Percentiles rank a stretch among this genome's conserved stretches.
Evolutionary conservation across 2,797 vertebrate species (phyloP).

Genomic region (Melanotaenia pygmaea): DNA sequence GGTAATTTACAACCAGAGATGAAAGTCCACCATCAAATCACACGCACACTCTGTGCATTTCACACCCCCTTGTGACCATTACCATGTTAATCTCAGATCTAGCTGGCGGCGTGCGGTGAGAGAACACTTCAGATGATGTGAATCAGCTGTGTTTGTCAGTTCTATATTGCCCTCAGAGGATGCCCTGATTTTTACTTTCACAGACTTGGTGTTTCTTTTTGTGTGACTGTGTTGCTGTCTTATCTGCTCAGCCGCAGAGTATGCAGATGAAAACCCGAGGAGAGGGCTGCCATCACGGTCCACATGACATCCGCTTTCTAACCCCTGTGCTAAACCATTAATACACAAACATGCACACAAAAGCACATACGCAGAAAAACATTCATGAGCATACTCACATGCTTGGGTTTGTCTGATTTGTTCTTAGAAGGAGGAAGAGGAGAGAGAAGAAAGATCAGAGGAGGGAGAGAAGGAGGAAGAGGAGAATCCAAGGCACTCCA

Average conservation of each 20-base stretch:
- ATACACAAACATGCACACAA: conserved; percentile 9
- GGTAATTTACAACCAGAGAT: not conserved
- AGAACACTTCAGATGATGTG: conserved; percentile 42
- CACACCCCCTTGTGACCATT: conserved; percentile 48
- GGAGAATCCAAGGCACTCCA: conserved; percentile 68
- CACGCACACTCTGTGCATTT: conserved; percentile 35
- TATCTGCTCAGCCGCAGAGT: conserved; percentile 22
- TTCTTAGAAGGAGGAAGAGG: conserved; percentile 55
- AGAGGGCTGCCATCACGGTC: conserved; percentile 30
- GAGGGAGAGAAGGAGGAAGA: conserved; percentile 61
- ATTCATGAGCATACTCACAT: conserved; percentile 19
- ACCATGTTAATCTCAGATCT: conserved; percentile 49
- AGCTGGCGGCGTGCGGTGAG: conserved; percentile 27
- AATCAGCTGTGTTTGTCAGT: conserved; percentile 42
- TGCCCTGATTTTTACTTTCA: conserved; percentile 26
- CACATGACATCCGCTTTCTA: conserved; percentile 39
- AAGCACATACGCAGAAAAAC: not conserved
- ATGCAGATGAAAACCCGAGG: conserved; percentile 28
- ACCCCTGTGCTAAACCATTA: conserved; percentile 13
- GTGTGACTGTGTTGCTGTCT: conserved; percentile 18
- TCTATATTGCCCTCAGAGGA: conserved; percentile 31
- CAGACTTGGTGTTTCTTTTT: conserved; percentile 14
- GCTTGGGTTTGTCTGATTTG: conserved; percentile 21
- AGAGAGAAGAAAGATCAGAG: conserved; percentile 53
- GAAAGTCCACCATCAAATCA: conserved; percentile 6